Percentiles rank a stretch among this genome's conserved stretches.
These are phyloP conservation scores for Urocyon cinereoargenteus DNA, from an alignment of 2,797 vertebrate species.

Conservation along the genomic window DNA sequence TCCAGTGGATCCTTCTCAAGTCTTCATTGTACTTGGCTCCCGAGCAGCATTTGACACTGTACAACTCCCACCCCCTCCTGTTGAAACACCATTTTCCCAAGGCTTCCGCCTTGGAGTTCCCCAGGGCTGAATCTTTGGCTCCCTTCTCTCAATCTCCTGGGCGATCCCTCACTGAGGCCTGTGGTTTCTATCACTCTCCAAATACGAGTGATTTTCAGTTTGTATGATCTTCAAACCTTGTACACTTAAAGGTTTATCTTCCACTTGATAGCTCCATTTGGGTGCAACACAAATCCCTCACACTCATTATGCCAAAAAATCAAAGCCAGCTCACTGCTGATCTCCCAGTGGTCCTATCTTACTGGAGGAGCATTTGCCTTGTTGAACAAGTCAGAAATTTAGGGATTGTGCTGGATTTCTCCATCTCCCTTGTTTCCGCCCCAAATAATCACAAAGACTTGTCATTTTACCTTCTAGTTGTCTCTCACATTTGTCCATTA, in stretches of 20 bases:
- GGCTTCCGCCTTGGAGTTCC: not conserved
- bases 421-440: not conserved
- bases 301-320: not conserved
- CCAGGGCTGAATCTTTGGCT: not conserved
- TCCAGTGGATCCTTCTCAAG: not conserved
- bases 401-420: not conserved
- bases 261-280: not conserved
- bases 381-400: not conserved
- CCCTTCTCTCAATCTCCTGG: not conserved
- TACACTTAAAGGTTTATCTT: not conserved
- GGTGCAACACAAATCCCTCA: not conserved
- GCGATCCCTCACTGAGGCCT: not conserved
- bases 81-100: not conserved
- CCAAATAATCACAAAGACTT: not conserved
- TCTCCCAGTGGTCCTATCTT: not conserved
- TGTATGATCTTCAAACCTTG: not conserved
- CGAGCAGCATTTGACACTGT: not conserved
- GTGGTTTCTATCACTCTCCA: not conserved
- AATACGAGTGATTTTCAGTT: not conserved
- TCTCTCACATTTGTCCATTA: not conserved
- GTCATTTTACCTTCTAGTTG: not conserved
- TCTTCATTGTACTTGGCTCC: not conserved
- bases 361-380: not conserved
- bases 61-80: not conserved
- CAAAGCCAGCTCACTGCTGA: not conserved